Evolutionary conservation across 2,113 vertebrate species (phyloP), one percentile per base, ranked within the genome.

Genomic region (Vidua chalybeata): DNA sequence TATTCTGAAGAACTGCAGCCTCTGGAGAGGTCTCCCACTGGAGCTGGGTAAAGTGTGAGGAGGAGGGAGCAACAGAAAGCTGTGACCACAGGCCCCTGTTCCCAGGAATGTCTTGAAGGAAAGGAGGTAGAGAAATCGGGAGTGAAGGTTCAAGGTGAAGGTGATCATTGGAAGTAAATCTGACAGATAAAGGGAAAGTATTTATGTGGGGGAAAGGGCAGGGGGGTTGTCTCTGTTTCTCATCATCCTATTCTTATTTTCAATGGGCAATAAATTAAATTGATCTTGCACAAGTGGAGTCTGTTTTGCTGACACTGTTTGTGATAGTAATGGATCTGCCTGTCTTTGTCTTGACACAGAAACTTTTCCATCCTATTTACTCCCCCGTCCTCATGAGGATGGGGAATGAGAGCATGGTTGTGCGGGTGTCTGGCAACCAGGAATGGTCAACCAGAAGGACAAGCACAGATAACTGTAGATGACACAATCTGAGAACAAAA

Each of bases 11-110:
- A 14, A 69, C 30, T 59, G 45, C 17, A 39, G 22, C 30, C 9
- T 8, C 1, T 27, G 26, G 18, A 18, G 10, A 62, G 5, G 10
- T 8, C 13, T 26, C 33, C 1, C 2, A 2, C 12, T 68, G 31
- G 28, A 71, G 19, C 27, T 17, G 31, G 11, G 11, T 11, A 21
- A 54, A 71, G 27, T 11, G 6, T n/a, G 41, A 64, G 30, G 26
- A 52, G 68, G 51, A 30, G 35, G 46, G 6, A 55, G 41, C 0
- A 7, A 10, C 17, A 46, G 21, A 33, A 37, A 76, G 35, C 13
- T 62, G 35, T 56, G 35, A 30, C 15, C 2, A 1, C 13, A 66
- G 46, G 2, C 13, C 3, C 28, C 4, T 5, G 2, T 56, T 55
- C 18, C 41, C 10, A n/a, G 26, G 20, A 79, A 45, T 2, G 1